Evolutionary conservation across 2,113 vertebrate genomes (phyloP).

Genomic region (Neolamprologus devosi): DNA sequence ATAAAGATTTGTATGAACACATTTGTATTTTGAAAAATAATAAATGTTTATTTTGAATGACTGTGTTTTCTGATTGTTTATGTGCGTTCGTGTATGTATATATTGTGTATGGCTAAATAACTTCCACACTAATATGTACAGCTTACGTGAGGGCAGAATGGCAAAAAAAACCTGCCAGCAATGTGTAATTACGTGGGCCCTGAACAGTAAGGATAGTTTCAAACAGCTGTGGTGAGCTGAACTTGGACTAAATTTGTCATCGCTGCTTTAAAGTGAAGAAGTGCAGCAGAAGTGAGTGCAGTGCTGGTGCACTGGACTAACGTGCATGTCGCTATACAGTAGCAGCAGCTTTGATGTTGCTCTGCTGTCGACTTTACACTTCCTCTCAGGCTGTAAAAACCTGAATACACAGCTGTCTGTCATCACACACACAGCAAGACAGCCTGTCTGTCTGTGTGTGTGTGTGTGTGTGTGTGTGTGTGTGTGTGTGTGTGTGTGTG

Average conservation of each 20-base stretch:
- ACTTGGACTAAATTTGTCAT: not conserved
- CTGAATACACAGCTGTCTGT: conserved; percentile 57
- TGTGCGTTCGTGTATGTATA: not conserved
- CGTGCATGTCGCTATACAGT: not conserved
- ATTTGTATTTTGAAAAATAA: not conserved
- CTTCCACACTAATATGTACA: not conserved
- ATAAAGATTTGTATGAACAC: not conserved
- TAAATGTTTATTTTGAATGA: not conserved
- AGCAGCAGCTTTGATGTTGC: conserved; percentile 38
- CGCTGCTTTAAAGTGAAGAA: not conserved
- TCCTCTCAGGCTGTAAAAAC: conserved; percentile 50
- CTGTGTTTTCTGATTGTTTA: not conserved
- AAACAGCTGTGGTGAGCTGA: not conserved
- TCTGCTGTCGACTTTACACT: conserved; percentile 35
- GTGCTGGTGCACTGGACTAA: not conserved
- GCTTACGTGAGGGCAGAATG: not conserved
- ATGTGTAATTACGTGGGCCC: not conserved
- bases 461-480: not conserved
- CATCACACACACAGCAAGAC: conserved; percentile 58
- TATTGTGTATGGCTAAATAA: not conserved
- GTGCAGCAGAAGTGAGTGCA: not conserved
- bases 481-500: not conserved
- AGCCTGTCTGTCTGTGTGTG: not conserved
- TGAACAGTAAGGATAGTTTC: not conserved
- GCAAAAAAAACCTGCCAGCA: not conserved